These are phyloP conservation scores for Cebus imitator DNA, from an alignment of 2,113 vertebrate species.

Conservation along the genomic window DNA sequence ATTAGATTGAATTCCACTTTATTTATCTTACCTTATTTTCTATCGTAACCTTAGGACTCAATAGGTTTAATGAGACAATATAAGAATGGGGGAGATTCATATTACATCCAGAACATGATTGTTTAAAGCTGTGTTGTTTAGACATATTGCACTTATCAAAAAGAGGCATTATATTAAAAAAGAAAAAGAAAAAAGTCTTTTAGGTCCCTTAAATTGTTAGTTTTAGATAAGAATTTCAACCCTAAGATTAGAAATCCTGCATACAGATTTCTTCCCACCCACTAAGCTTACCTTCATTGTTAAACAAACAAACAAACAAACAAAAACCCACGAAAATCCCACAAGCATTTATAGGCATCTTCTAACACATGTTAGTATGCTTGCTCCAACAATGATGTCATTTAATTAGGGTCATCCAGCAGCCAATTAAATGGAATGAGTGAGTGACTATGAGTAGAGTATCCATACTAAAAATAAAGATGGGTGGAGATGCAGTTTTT, in stretches of 20 bases:
- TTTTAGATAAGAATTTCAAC: slow-evolving; percentile 16
- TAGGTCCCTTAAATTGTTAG: background rate
- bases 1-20: background rate
- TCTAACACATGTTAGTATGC: background rate
- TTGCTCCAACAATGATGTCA: background rate
- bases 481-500: background rate
- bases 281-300: background rate
- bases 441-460: background rate
- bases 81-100: background rate
- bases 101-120: background rate
- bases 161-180: background rate
- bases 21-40: slow-evolving; percentile 35
- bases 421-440: background rate
- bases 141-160: background rate
- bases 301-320: background rate
- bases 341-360: background rate
- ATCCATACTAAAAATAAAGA: background rate
- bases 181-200: background rate
- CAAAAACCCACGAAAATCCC: too few species aligned
- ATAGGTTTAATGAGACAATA: background rate
- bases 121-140: slow-evolving; percentile 14
- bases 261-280: background rate
- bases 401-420: background rate
- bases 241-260: background rate
- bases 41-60: background rate